phyloP scores from a whole-genome alignment of 2,888 invertebrate species.

The Rhingia rostrata region DNA sequence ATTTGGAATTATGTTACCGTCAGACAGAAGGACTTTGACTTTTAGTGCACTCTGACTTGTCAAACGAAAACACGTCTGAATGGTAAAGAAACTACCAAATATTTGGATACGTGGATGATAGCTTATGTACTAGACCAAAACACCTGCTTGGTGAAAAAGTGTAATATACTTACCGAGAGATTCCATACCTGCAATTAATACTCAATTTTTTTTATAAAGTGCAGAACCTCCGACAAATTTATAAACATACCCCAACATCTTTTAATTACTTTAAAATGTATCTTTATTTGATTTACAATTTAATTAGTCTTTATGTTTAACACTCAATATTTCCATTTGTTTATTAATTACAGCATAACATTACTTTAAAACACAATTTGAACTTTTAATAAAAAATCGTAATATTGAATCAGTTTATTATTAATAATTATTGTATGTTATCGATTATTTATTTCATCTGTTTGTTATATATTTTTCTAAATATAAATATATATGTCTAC shows the following conservation, averaged over 20 bases:
- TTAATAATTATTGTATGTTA: slow-evolving; percentile 65
- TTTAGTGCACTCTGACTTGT: no score
- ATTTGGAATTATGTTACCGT: no score
- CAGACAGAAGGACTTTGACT: no score
- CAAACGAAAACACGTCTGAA: no score
- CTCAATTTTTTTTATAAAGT: no score
- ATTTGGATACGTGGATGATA: no score
- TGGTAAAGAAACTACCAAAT: no score
- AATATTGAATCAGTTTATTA: slow-evolving; percentile 59
- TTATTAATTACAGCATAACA: slow-evolving; percentile 69
- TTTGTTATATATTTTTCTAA: neutral
- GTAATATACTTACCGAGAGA: no score
- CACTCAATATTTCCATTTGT: slow-evolving; percentile 70
- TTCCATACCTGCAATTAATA: no score
- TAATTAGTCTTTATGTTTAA: slow-evolving; percentile 72
- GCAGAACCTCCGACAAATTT: neutral
- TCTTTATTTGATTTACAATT: slow-evolving; percentile 71
- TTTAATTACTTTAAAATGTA: slow-evolving; percentile 48
- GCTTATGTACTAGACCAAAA: no score
- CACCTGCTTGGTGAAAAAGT: no score
- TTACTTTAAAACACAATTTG: slow-evolving; percentile 71
- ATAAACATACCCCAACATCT: neutral
- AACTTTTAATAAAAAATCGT: slow-evolving; percentile 72
- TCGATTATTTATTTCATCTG: slow-evolving; percentile 47
- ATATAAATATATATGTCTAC: no score